Conservation (phyloP, 2,888 invertebrate genomes). For the Andricus curvator region DNA sequence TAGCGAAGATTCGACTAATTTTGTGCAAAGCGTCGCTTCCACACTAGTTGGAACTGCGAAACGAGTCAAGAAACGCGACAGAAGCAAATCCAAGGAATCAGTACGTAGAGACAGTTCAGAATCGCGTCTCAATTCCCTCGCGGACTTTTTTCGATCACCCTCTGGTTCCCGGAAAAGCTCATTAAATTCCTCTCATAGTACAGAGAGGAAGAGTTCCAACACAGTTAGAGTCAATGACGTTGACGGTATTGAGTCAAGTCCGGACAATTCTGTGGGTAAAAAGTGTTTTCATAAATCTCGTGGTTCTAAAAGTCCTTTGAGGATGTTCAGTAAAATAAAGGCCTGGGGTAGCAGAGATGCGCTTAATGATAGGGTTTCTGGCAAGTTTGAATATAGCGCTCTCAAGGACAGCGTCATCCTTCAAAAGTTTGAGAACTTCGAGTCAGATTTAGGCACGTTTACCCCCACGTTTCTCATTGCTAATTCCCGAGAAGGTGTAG, state of each 20-base stretch:
- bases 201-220: constrained; percentile 70
- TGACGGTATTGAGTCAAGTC: constrained; percentile 72
- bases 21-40: constrained; percentile 69
- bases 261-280: constrained; percentile 70
- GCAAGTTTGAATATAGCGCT: constrained; percentile 70
- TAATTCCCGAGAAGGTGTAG: constrained; percentile 75
- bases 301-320: constrained; percentile 72
- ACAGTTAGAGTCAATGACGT: constrained; percentile 69
- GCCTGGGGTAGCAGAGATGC: constrained; percentile 75
- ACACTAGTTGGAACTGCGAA: constrained; percentile 72
- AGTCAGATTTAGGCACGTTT: constrained; percentile 15
- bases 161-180: constrained; percentile 75
- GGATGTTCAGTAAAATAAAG: constrained; percentile 72
- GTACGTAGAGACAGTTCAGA: constrained; percentile 76
- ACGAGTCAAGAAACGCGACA: constrained; percentile 72
- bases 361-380: constrained; percentile 63
- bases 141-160: constrained; percentile 76
- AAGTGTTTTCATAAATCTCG: constrained; percentile 70
- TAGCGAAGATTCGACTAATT: constrained; percentile 53
- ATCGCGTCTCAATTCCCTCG: constrained; percentile 70
- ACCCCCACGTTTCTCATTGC: constrained; percentile 71
- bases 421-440: constrained; percentile 59
- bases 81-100: constrained; percentile 74
- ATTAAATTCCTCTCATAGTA: constrained; percentile 65
- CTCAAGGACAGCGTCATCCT: constrained; percentile 67